Evolutionary conservation across 2,888 invertebrate genomes (phyloP).

Genomic region (Drosophila paracracens): DNA sequence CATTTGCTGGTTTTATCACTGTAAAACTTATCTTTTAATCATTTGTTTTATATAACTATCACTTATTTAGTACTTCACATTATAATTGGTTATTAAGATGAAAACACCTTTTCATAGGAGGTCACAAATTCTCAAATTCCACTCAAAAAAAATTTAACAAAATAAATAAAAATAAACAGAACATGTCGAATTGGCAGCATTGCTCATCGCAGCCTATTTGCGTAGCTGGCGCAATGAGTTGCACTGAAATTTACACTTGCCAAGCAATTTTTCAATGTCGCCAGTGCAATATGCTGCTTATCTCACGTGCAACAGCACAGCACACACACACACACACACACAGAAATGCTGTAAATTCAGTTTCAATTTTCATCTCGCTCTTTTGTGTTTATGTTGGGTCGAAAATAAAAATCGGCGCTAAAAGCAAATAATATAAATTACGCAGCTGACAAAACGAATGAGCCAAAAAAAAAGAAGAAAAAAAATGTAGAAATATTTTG

Average conservation of each 20-base stretch:
- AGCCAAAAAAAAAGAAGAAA: neutral
- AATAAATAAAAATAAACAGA: neutral
- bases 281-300: constrained; percentile 55
- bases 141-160: neutral
- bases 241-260: constrained; percentile 35
- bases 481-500: neutral
- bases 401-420: constrained; percentile 32
- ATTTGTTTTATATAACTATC: neutral
- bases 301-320: constrained; percentile 62
- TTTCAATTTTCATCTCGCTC: constrained; percentile 21
- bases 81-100: neutral
- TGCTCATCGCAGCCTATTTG: constrained; percentile 37
- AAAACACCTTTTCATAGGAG: neutral
- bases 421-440: constrained; percentile 34
- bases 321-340: neutral
- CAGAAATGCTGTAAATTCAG: constrained; percentile 17
- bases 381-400: constrained; percentile 26
- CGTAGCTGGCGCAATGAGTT: constrained; percentile 42
- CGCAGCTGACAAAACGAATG: constrained; percentile 21
- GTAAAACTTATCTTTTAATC: neutral
- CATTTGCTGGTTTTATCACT: neutral
- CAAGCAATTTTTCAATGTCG: constrained; percentile 54
- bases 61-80: neutral
- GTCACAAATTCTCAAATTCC: neutral
- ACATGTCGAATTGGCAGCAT: neutral